These are phyloP conservation scores for Brachionus calyciflorus DNA, from an alignment of 1,140 invertebrate genomes.

Conservation along the genomic window DNA sequence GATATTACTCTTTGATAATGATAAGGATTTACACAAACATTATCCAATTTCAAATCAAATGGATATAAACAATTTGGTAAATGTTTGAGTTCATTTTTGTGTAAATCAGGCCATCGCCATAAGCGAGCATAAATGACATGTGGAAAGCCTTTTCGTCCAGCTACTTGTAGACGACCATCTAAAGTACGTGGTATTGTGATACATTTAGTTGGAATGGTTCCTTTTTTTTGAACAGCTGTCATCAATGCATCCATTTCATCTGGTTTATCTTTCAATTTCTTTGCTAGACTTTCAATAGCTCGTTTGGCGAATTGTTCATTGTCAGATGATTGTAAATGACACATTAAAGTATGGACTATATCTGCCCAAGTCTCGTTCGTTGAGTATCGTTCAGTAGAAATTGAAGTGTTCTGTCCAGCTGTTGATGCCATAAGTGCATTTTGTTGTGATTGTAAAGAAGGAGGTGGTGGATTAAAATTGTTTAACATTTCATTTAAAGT, in stretches of 20 bases:
- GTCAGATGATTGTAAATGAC: constrained; percentile 84
- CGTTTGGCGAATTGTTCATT: constrained; percentile 90
- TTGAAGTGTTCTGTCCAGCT: not conserved
- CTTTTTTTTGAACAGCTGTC: constrained; percentile 93
- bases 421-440: not conserved
- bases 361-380: constrained; percentile 92
- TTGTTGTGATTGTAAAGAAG: too few relatives aligned
- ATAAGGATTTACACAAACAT: constrained; percentile 94
- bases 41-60: constrained; percentile 69
- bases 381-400: constrained; percentile 53
- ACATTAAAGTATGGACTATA: constrained; percentile 95
- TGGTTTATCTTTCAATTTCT: constrained; percentile 77
- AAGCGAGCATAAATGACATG: constrained; percentile 97
- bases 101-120: constrained; percentile 97
- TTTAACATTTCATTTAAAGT: too few relatives aligned
- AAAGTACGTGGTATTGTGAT: constrained; percentile 98
- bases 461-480: too few relatives aligned
- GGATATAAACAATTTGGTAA: constrained; percentile 84
- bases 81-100: constrained; percentile 98
- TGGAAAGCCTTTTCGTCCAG: constrained; percentile 97
- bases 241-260: constrained; percentile 96
- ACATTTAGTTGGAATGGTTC: constrained; percentile 93
- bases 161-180: constrained; percentile 92
- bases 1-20: constrained; percentile 99
- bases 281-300: constrained; percentile 93